Evolutionary conservation across 2,888 invertebrate species (phyloP).

Genomic region (Acrobasis suavella): DNA sequence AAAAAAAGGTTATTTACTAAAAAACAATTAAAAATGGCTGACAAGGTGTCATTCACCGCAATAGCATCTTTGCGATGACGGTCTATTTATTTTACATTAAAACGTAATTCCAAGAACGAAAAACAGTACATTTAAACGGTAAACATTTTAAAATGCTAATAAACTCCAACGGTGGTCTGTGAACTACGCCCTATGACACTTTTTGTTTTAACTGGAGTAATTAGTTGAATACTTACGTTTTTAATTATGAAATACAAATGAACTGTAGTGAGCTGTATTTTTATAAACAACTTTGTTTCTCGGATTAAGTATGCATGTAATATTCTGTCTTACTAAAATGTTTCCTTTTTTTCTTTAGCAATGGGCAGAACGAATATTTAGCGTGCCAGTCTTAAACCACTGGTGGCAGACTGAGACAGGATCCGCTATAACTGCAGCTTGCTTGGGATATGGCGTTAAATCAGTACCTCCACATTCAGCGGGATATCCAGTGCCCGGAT

Average conservation of each 20-base stretch:
- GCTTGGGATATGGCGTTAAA: slow-evolving; percentile 88
- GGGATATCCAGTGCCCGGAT: slow-evolving; percentile 95
- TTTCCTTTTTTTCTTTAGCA: slow-evolving; percentile 45
- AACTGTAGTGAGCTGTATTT: no score
- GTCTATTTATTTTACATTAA: no score
- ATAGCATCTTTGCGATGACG: no score
- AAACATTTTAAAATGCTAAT: slow-evolving; percentile 28
- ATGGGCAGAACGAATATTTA: slow-evolving; percentile 75
- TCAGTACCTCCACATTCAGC: slow-evolving; percentile 88
- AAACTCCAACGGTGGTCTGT: slow-evolving; percentile 26
- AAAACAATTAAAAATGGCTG: no score
- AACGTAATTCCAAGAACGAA: background rate
- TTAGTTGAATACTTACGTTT: slow-evolving; percentile 13
- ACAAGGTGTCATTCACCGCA: no score
- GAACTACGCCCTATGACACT: slow-evolving; percentile 32
- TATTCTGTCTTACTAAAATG: no score
- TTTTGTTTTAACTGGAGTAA: slow-evolving; percentile 27
- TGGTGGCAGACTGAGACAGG: slow-evolving; percentile 99
- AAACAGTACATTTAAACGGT: slow-evolving; percentile 6
- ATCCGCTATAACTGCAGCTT: slow-evolving; percentile 93
- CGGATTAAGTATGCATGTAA: no score
- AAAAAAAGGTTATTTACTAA: no score
- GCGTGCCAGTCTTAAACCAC: slow-evolving; percentile 88
- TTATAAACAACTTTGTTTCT: no score
- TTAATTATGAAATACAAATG: slow-evolving; percentile 4